phyloP scores from a whole-genome alignment of 2,888 invertebrate genomes.

The Acanthosepion esculentum region DNA sequence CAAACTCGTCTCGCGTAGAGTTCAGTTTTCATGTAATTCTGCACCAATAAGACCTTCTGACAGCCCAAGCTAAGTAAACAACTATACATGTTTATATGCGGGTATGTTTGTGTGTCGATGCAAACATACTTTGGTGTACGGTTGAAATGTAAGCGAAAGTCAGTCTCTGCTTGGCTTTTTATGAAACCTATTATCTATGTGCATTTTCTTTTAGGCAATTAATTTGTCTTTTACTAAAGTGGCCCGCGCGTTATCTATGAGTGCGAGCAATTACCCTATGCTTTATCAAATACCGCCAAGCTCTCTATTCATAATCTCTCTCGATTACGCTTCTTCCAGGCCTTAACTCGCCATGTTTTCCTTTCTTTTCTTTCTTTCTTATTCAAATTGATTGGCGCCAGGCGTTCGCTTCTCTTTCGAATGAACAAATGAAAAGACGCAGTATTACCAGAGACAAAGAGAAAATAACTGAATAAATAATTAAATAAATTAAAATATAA shows the following conservation, averaged over 20 bases:
- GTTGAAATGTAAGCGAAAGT: background rate
- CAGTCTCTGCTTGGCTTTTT: background rate
- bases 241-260: background rate
- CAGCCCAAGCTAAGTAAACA: too few relatives aligned
- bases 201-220: constrained; percentile 9
- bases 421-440: background rate
- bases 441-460: too few relatives aligned
- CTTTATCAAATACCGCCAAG: background rate
- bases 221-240: constrained; percentile 33
- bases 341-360: background rate
- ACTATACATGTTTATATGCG: too few relatives aligned
- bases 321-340: background rate
- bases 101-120: too few relatives aligned
- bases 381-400: background rate
- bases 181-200: background rate
- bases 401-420: background rate
- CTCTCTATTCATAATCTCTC: background rate
- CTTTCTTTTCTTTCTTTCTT: background rate
- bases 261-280: background rate
- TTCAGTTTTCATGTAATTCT: too few relatives aligned
- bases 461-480: background rate
- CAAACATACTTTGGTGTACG: background rate
- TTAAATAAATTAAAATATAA: too few relatives aligned
- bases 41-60: too few relatives aligned
- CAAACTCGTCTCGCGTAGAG: too few relatives aligned